A percentile compares a stretch with the other conserved stretches of the same genome.
These are phyloP conservation scores for Datnioides undecimradiatus DNA, from an alignment of 2,113 vertebrate genomes.

Conservation along the genomic window DNA sequence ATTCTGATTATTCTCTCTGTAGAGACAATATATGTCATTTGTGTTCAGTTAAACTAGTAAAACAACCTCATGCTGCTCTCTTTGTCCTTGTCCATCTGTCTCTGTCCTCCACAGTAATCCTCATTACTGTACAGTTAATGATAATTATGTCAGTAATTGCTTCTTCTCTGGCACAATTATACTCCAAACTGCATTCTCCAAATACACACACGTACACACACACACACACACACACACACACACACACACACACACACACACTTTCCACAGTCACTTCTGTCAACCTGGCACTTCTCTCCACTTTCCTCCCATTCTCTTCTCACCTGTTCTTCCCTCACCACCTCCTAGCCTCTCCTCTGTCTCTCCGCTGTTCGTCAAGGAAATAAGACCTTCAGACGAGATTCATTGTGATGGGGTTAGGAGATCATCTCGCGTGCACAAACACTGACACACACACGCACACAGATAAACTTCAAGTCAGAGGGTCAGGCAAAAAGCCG, in stretches of 20 bases:
- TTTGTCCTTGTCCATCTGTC: constrained; percentile 6
- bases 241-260: background rate
- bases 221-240: background rate
- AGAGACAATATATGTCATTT: background rate
- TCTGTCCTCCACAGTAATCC: constrained; percentile 5
- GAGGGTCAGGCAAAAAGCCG: background rate
- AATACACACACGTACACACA: background rate
- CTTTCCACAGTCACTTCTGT: constrained; percentile 5
- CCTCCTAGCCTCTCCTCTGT: background rate
- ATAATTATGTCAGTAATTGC: constrained; percentile 48
- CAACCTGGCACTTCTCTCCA: background rate
- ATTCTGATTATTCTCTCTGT: background rate
- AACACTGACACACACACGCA: constrained; percentile 21
- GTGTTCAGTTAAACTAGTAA: background rate
- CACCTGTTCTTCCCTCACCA: background rate
- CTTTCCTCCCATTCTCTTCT: background rate
- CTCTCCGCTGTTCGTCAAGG: constrained; percentile 13
- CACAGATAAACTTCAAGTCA: background rate
- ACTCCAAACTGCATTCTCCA: background rate
- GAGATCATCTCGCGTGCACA: constrained; percentile 33
- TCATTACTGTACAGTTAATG: constrained; percentile 29
- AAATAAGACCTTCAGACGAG: background rate
- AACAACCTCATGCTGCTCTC: constrained; percentile 12
- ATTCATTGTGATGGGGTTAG: constrained; percentile 22
- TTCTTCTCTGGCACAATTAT: constrained; percentile 43